A percentile compares a stretch with the other conserved stretches of the same genome.
Evolutionary conservation across 2,113 vertebrate species (phyloP).

Genomic region (Tor tambroides): DNA sequence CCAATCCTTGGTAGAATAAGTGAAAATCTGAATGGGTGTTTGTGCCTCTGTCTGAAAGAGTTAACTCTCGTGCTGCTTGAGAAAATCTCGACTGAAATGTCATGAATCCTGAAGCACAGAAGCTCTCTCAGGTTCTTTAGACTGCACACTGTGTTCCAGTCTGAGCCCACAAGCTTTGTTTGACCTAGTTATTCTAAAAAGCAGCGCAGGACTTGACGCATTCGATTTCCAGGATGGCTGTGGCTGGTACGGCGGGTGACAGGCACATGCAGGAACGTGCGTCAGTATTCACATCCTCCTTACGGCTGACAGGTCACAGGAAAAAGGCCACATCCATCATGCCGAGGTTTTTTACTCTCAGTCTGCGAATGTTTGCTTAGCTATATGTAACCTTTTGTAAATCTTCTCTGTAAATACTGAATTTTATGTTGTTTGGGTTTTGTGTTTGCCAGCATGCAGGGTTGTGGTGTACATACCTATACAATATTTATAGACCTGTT

Average conservation of each 20-base stretch:
- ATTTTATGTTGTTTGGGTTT: conserved; percentile 20
- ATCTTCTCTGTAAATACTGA: conserved; percentile 53
- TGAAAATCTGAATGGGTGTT: not conserved
- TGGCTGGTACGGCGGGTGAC: conserved; percentile 29
- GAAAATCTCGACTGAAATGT: conserved; percentile 61
- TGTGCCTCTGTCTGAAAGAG: not conserved
- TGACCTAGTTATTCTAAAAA: conserved; percentile 71
- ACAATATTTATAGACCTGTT: not conserved
- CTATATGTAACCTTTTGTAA: conserved; percentile 46
- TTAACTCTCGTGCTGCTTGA: conserved; percentile 43
- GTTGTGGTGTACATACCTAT: not conserved
- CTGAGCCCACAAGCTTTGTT: conserved; percentile 60
- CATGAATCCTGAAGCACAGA: conserved; percentile 55
- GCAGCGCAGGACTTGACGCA: conserved; percentile 58
- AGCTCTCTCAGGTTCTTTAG: conserved; percentile 55
- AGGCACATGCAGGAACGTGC: conserved; percentile 37
- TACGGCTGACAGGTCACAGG: conserved; percentile 33
- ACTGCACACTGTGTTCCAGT: conserved; percentile 63
- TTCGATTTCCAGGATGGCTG: conserved; percentile 60
- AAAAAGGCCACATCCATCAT: conserved; percentile 35
- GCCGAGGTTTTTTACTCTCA: not conserved
- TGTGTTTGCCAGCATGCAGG: not conserved
- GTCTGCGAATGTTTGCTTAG: conserved; percentile 48
- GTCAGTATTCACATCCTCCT: conserved; percentile 41
- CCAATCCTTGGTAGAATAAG: not conserved